Evolutionary conservation across 2,113 vertebrate species (phyloP).

Genomic region (Marmota flaviventris): DNA sequence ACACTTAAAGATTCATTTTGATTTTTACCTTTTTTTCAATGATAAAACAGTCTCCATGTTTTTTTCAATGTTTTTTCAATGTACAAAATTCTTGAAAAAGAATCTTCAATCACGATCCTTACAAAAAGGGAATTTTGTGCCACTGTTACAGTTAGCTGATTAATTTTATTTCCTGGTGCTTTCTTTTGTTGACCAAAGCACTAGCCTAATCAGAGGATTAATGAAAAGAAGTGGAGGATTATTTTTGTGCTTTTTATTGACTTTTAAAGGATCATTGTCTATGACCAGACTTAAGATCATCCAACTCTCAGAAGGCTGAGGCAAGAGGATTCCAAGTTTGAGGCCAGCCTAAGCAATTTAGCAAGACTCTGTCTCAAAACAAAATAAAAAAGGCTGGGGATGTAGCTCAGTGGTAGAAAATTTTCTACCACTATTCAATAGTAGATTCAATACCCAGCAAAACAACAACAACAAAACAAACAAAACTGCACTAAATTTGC

Average conservation of each 20-base stretch:
- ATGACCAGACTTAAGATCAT: not conserved
- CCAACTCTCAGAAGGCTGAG: not conserved
- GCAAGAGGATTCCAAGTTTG: not conserved
- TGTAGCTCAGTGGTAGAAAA: not conserved
- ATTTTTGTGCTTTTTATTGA: not conserved
- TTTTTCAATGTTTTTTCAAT: not conserved
- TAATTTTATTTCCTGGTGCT: not conserved
- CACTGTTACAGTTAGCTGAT: not conserved
- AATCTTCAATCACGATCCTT: not conserved
- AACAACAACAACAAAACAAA: too few relatives aligned
- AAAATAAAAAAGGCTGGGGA: not conserved
- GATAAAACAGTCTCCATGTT: not conserved
- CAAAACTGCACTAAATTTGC: not conserved
- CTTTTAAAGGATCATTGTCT: not conserved
- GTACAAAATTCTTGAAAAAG: constrained; percentile 22
- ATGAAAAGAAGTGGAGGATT: not conserved
- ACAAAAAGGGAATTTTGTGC: not conserved
- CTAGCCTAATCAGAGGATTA: not conserved
- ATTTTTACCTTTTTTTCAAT: not conserved
- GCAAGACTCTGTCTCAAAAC: not conserved
- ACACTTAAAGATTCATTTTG: not conserved
- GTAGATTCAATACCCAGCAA: not conserved
- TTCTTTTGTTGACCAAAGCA: not conserved
- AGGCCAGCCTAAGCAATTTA: not conserved
- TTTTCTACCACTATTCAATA: too few relatives aligned